A percentile compares a stretch with the other conserved stretches of the same genome.
phyloP scores from a whole-genome alignment of 2,797 vertebrate genomes.

The Spinibarbus caldwelli region DNA sequence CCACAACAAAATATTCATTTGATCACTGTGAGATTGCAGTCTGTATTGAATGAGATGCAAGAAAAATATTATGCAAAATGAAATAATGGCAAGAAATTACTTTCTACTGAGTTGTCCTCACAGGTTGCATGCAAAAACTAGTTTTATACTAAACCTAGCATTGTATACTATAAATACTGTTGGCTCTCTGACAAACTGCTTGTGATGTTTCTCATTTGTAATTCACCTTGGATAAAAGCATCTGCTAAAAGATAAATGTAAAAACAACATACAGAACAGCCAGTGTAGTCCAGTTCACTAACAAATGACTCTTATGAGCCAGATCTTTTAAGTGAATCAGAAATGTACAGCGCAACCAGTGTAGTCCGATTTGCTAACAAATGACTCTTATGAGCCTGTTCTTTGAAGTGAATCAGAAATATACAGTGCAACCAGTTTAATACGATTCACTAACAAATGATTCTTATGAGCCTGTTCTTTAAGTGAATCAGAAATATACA shows the following conservation, averaged over 20 bases:
- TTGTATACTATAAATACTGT: not conserved
- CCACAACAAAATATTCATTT: not conserved
- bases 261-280: not conserved
- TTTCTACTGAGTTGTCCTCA: not conserved
- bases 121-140: not conserved
- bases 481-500: too few relatives aligned
- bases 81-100: not conserved
- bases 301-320: not conserved
- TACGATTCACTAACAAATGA: too few relatives aligned
- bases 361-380: too few relatives aligned
- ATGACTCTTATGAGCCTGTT: too few relatives aligned
- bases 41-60: not conserved
- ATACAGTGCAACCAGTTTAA: too few relatives aligned
- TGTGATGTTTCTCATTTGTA: not conserved
- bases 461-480: too few relatives aligned
- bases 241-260: not conserved
- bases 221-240: not conserved
- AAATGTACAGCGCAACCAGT: not conserved
- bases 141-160: not conserved
- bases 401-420: too few relatives aligned
- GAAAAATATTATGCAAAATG: not conserved
- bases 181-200: not conserved
- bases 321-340: not conserved
- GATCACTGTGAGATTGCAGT: not conserved
- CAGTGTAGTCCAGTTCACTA: not conserved